Conservation (phyloP, 2,888 invertebrate species). For the Heliconius cydno region DNA sequence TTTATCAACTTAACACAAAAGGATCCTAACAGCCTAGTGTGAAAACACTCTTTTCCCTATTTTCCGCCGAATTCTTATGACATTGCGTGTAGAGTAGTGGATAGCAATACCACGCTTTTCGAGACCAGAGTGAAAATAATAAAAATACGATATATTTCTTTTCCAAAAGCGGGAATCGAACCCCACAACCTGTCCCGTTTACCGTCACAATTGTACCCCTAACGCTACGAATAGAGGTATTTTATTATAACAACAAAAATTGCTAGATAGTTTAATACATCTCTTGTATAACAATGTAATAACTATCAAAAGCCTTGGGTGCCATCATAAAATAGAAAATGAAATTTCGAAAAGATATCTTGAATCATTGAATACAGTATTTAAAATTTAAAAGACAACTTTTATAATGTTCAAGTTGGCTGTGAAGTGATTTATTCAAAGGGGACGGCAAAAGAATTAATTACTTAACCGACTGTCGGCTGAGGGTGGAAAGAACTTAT, state of each 20-base stretch:
- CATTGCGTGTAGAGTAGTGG: too few relatives aligned
- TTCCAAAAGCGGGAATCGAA: too few relatives aligned
- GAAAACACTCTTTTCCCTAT: too few relatives aligned
- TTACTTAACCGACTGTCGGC: constrained; percentile 65
- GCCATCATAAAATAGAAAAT: constrained; percentile 29
- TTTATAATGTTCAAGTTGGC: constrained; percentile 56
- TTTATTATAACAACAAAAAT: not conserved
- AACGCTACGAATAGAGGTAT: not conserved
- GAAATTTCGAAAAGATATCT: constrained; percentile 40
- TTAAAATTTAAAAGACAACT: constrained; percentile 54
- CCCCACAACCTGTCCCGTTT: too few relatives aligned
- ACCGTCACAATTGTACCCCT: too few relatives aligned
- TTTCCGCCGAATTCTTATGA: too few relatives aligned
- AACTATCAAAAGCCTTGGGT: constrained; percentile 6
- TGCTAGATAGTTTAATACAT: not conserved
- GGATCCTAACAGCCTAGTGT: too few relatives aligned
- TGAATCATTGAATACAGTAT: constrained; percentile 48
- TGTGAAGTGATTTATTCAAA: constrained; percentile 66
- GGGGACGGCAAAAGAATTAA: constrained; percentile 68
- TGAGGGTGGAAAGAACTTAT: constrained; percentile 57
- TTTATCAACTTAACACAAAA: too few relatives aligned
- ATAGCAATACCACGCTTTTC: too few relatives aligned
- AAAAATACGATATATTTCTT: too few relatives aligned
- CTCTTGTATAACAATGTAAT: constrained; percentile 17
- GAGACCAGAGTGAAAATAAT: too few relatives aligned